Base-by-base conservation (phyloP, 2,888 invertebrate species). In the Drosophila yooni region DNA sequence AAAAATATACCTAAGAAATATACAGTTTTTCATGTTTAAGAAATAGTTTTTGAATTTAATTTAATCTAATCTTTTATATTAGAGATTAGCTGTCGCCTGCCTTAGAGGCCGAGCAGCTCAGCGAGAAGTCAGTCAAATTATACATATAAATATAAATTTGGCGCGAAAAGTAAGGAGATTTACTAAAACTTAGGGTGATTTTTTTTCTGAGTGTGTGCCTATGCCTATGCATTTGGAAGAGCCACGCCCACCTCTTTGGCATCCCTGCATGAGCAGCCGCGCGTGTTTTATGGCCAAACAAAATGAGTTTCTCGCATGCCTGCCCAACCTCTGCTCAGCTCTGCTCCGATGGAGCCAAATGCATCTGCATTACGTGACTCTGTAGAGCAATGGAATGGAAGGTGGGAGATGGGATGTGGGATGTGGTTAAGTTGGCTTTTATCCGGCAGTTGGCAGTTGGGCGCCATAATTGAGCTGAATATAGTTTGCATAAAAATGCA, bases 401-500 rank as follows among this genome's bases (percentile, higher is more conserved):
- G 15, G 21, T 25, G 43, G 3, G 34, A 0, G 15, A 2, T 11
- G 18, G 43, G 15, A 34, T 3, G n/a, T 11, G 18, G 43, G 15
- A 34, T 3, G n/a, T 18, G 18, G 11, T n/a, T 7, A 6, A 38
- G 38, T 34, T 33, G 38, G 25, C 31, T 31, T 33, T 29, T 53
- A 57, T 51, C 54, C 56, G 64, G 10, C 64, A 61, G 10, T 61
- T 46, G 53, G 18, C 52, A 60, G 76, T 59, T 63, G 72, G 53
- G 61, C 60, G 18, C 61, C 70, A 75, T 89, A 85, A 85, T 89
- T 85, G 89, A 84, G 89, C 74, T 81, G 36, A 73, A 88, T 81
- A 85, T 83, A 81, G 81, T 90, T 87, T 85, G 86, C 83, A 90
- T 87, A 90, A 83, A 87, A 90, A 90, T 88, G 90, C 83, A 87